phyloP scores from a whole-genome alignment of 2,888 invertebrate species.

The Pomacea canaliculata region DNA sequence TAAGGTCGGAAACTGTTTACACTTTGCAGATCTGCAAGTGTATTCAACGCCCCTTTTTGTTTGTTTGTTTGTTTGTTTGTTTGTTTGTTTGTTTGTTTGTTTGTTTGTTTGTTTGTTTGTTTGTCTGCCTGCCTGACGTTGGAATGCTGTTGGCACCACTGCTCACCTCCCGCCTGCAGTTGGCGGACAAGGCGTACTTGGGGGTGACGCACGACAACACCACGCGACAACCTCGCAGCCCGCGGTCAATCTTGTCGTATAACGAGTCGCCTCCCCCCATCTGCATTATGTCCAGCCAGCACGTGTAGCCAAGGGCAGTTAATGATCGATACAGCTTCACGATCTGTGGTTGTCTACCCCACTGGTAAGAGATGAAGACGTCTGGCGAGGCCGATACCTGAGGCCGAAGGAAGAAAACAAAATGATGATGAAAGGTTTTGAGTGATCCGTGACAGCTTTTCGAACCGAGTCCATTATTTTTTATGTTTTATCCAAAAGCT shows the following conservation, averaged over 20 bases:
- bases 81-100: too few relatives aligned
- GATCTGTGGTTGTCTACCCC: constrained; percentile 65
- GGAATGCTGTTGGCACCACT: too few relatives aligned
- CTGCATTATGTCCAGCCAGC: constrained; percentile 68
- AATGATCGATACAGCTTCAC: constrained; percentile 55
- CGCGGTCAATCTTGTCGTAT: constrained; percentile 66
- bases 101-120: too few relatives aligned
- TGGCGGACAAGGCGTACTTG: constrained; percentile 65
- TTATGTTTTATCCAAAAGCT: too few relatives aligned
- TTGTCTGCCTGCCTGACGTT: too few relatives aligned
- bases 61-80: too few relatives aligned
- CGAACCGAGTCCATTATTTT: too few relatives aligned
- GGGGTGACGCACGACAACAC: constrained; percentile 63
- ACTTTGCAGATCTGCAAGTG: too few relatives aligned
- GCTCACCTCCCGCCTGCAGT: constrained; percentile 63
- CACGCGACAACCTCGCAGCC: constrained; percentile 57
- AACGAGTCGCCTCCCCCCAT: constrained; percentile 69
- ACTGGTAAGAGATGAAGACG: constrained; percentile 67
- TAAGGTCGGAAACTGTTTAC: too few relatives aligned
- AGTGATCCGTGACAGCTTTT: too few relatives aligned
- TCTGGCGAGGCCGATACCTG: constrained; percentile 39
- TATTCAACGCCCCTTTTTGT: too few relatives aligned
- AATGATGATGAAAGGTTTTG: neutral
- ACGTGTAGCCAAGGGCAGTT: constrained; percentile 52
- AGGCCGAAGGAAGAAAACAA: constrained; percentile 13